Evolutionary conservation across 2,888 invertebrate genomes (phyloP).

Genomic region (Eupithecia pulchellata): DNA sequence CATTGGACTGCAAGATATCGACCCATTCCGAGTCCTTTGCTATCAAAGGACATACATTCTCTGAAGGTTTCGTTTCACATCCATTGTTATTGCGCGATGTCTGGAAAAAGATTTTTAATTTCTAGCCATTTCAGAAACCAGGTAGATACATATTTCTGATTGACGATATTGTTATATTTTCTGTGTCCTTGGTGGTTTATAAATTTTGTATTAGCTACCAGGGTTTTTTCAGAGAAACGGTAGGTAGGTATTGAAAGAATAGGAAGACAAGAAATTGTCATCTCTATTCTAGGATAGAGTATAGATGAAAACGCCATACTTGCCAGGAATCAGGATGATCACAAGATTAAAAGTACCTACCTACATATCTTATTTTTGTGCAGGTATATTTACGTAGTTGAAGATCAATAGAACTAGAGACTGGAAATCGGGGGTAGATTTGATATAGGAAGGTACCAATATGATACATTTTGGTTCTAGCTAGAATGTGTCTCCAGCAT

Average conservation of each 20-base stretch:
- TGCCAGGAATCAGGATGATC: too few relatives aligned
- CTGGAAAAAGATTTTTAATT: conserved; percentile 42
- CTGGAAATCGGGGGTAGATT: neutral
- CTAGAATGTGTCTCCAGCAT: neutral
- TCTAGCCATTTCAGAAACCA: neutral
- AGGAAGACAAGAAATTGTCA: too few relatives aligned
- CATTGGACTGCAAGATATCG: conserved; percentile 64
- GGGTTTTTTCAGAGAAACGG: too few relatives aligned
- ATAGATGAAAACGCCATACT: too few relatives aligned
- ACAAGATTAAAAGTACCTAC: too few relatives aligned
- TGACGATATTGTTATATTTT: neutral
- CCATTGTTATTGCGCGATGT: conserved; percentile 47
- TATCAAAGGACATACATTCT: conserved; percentile 65
- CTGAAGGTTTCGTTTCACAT: conserved; percentile 41
- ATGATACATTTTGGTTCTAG: neutral
- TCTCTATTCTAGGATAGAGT: too few relatives aligned
- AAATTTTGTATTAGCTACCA: neutral
- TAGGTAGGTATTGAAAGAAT: too few relatives aligned
- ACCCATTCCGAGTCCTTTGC: conserved; percentile 83
- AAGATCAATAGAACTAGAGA: neutral
- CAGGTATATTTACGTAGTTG: neutral
- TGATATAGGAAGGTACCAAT: too few relatives aligned
- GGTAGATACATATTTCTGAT: neutral
- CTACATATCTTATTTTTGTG: neutral
- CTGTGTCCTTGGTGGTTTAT: neutral